These are phyloP conservation scores for Drusus annulatus DNA, from an alignment of 1,140 invertebrate genomes.

Conservation along the genomic window DNA sequence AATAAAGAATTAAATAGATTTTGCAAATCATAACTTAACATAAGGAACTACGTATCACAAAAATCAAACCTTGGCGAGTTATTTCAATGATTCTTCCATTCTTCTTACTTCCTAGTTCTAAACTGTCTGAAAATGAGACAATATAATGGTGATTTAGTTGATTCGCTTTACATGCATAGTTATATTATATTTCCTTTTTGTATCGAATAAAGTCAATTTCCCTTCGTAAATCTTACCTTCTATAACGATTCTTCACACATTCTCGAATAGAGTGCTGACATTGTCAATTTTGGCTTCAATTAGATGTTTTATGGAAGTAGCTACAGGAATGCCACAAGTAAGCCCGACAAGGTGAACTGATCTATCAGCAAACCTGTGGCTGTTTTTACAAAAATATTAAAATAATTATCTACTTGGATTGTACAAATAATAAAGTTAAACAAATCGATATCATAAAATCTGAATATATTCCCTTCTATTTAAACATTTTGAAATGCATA, in stretches of 20 bases:
- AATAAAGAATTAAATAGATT: slow-evolving; percentile 55
- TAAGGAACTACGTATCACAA: slow-evolving; percentile 52
- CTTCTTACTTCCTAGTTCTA: slow-evolving; percentile 37
- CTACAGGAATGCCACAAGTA: background rate
- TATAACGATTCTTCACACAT: background rate
- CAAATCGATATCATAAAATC: background rate
- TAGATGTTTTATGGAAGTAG: slow-evolving; percentile 12
- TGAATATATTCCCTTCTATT: slow-evolving; percentile 5
- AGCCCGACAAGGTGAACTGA: too few relatives aligned
- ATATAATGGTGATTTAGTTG: slow-evolving; percentile 42
- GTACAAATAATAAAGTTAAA: too few relatives aligned
- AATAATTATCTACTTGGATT: too few relatives aligned
- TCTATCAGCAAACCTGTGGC: too few relatives aligned
- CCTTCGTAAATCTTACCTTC: slow-evolving; percentile 3
- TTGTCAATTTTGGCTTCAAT: slow-evolving; percentile 25
- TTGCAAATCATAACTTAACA: slow-evolving; percentile 61
- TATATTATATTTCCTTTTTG: slow-evolving; percentile 11
- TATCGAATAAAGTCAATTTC: slow-evolving; percentile 20
- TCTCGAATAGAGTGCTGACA: background rate
- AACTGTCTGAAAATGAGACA: slow-evolving; percentile 55
- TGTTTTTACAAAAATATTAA: too few relatives aligned
- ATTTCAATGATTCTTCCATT: slow-evolving; percentile 41
- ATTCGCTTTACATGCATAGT: background rate
- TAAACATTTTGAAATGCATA: background rate
- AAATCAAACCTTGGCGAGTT: slow-evolving; percentile 43